Conservation (phyloP, 2,888 invertebrate genomes). For the Philhelius pedissequus region DNA sequence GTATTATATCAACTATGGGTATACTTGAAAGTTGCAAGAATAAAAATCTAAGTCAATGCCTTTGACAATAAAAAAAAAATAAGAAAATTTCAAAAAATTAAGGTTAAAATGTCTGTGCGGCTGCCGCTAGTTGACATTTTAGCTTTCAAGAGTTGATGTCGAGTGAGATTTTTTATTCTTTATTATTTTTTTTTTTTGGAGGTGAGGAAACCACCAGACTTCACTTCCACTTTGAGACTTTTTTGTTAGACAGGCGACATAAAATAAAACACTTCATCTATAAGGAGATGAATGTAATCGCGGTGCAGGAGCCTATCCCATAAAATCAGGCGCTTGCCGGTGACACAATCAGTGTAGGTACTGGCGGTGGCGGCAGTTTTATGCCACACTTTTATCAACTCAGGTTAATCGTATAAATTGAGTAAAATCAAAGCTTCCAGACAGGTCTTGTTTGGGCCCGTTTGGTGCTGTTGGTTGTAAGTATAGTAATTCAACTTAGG, state of each 20-base stretch:
- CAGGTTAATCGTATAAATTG: slow-evolving; percentile 59
- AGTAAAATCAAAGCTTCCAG: slow-evolving; percentile 57
- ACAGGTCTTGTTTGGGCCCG: slow-evolving; percentile 50
- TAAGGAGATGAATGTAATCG: slow-evolving; percentile 61
- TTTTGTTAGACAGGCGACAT: slow-evolving; percentile 60
- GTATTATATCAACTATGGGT: neutral
- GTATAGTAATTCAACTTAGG: neutral
- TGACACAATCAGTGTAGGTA: slow-evolving; percentile 64
- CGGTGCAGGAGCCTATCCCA: slow-evolving; percentile 65
- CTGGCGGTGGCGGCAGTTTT: slow-evolving; percentile 35
- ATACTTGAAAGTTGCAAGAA: neutral
- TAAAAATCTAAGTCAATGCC: slow-evolving; percentile 57
- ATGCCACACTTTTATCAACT: slow-evolving; percentile 53
- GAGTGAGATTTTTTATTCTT: neutral
- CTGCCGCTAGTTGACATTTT: slow-evolving; percentile 55
- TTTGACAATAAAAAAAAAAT: neutral
- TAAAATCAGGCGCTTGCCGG: slow-evolving; percentile 62
- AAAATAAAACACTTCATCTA: slow-evolving; percentile 53
- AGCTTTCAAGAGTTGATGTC: slow-evolving; percentile 41
- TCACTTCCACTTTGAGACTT: slow-evolving; percentile 49
- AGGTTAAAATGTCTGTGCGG: slow-evolving; percentile 65
- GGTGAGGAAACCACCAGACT: slow-evolving; percentile 63
- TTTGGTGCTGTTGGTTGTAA: neutral
- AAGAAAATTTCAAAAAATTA: slow-evolving; percentile 46
- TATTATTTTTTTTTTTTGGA: neutral